Evolutionary conservation across 2,113 vertebrate genomes (phyloP), one percentile per base, ranked within the genome.

Genomic region (Hassar affinis): DNA sequence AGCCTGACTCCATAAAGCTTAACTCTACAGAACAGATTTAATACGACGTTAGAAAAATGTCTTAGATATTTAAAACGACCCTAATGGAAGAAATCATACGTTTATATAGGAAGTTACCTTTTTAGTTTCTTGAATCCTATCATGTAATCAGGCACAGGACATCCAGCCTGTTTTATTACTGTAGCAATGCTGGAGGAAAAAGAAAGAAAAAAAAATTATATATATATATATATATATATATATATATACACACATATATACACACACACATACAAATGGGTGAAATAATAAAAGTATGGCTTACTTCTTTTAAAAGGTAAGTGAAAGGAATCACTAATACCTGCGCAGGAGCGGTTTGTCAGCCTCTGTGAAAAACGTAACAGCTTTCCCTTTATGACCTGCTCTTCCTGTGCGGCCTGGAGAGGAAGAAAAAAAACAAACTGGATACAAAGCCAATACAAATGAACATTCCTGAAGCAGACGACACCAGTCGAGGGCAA

Each of bases 301-400:
- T 47, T 47, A 66, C 2, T 68, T 68, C 18, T 17, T 20, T 38
- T n/a, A n/a, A n/a, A n/a, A n/a, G n/a, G n/a, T n/a, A n/a, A n/a
- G n/a, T n/a, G n/a, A n/a, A n/a, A n/a, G n/a, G n/a, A n/a, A 7
- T 10, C 22, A 56, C n/a, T 20, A 3, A 83, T 94, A 98, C 97
- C 96, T 99, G 90, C 96, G 94, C 84, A 99, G 90, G 80, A 99
- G 94, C 22, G 97, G 97, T 86, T 99, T 98, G 88, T 99, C 98
- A 52, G 96, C 95, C 88, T 99, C 97, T 78, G 98, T 99, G 79
- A 99, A 99, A 90, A 99, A 98, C n/a, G 97, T 99, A 86, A 98
- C 77, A 27, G 97, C 96, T 87, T 93, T 99, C 85, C 98, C 98
- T 56, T 78, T 91, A 89, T 96, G 96, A 15, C 97, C 97, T 7